A percentile compares a stretch with the other conserved stretches of the same genome.
Conservation (phyloP, 2,797 vertebrate genomes). For the Pygocentrus nattereri region DNA sequence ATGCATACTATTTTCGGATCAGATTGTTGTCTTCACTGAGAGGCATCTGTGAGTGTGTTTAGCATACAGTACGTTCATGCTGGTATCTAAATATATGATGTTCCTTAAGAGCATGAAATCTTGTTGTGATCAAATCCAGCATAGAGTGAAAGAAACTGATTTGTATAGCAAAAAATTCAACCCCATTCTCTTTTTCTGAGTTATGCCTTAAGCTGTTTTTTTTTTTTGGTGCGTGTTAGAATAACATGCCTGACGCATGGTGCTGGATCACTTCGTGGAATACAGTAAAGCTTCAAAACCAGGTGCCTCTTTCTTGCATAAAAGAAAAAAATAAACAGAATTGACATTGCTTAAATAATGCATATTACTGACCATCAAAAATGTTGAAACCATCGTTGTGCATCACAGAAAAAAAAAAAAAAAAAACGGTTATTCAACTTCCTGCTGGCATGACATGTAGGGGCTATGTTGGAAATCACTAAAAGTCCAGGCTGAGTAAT, state of each 20-base stretch:
- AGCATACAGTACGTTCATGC: constrained; percentile 37
- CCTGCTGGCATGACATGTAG: background rate
- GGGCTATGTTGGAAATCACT: no score
- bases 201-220: background rate
- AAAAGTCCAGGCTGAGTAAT: background rate
- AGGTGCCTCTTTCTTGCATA: constrained; percentile 17
- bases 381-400: background rate
- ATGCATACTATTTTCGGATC: constrained; percentile 54
- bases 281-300: constrained; percentile 37
- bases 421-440: no score
- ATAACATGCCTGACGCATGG: constrained; percentile 2
- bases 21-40: constrained; percentile 57
- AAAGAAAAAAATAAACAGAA: constrained; percentile 15
- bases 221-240: constrained; percentile 10
- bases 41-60: constrained; percentile 33
- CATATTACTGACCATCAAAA: background rate
- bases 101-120: background rate
- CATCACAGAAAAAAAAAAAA: constrained; percentile 1
- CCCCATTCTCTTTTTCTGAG: constrained; percentile 2
- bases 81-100: background rate
- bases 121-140: constrained; percentile 46
- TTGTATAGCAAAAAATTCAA: background rate
- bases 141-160: background rate
- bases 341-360: background rate
- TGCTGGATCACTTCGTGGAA: background rate